phyloP scores from a whole-genome alignment of 2,888 invertebrate species.

The Pelosia muscerda region DNA sequence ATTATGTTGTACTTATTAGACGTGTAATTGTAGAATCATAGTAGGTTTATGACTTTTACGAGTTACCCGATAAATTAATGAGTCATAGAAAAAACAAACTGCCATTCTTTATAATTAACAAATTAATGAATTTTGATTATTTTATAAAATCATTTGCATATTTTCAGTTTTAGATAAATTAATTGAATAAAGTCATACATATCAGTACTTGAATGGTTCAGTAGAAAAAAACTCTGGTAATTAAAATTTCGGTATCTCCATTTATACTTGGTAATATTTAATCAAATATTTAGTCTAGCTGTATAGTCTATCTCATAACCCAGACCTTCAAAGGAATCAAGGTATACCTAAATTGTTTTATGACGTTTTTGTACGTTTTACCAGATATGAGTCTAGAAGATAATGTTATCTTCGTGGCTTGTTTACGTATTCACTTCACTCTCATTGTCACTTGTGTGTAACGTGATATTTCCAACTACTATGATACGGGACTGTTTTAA shows the following conservation, averaged over 20 bases:
- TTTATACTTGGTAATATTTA: not conserved
- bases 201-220: not conserved
- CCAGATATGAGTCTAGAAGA: constrained; percentile 33
- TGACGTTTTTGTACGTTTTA: constrained; percentile 41
- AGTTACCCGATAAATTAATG: not conserved
- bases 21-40: not conserved
- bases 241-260: not conserved
- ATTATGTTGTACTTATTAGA: not conserved
- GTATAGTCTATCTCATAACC: constrained; percentile 47
- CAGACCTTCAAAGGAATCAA: constrained; percentile 43
- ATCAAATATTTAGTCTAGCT: constrained; percentile 1
- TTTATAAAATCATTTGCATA: not conserved
- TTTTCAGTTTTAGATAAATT: not conserved
- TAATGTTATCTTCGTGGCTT: constrained; percentile 36
- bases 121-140: not conserved
- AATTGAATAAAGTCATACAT: no score
- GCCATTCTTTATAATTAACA: not conserved
- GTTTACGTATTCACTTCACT: constrained; percentile 36
- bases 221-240: not conserved
- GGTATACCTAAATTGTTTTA: constrained; percentile 26
- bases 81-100: not conserved
- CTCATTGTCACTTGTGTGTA: constrained; percentile 26
- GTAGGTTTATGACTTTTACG: not conserved
- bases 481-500: constrained; percentile 34
- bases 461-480: constrained; percentile 31